Percentiles rank a stretch among this genome's conserved stretches.
phyloP scores from a whole-genome alignment of 2,888 invertebrate genomes.

The Ypsolopha sequella region DNA sequence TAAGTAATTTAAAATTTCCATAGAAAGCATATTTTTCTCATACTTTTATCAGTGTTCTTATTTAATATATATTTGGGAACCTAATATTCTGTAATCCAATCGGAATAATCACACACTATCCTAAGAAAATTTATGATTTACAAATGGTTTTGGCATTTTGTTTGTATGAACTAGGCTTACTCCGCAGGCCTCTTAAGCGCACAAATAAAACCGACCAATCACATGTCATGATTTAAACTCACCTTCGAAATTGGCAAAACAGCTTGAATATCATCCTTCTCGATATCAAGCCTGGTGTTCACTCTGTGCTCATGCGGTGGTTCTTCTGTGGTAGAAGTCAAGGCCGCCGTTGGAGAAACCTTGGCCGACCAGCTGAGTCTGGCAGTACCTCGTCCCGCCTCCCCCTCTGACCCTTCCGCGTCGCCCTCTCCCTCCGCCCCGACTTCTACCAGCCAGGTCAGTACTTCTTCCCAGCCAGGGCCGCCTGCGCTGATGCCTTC shows the following conservation, averaged over 20 bases:
- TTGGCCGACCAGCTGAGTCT: constrained; percentile 87
- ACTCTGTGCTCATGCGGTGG: constrained; percentile 73
- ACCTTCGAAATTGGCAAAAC: constrained; percentile 95
- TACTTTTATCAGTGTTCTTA: too few species aligned
- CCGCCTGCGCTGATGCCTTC: constrained; percentile 49
- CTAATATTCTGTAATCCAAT: too few species aligned
- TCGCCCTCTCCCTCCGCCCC: constrained; percentile 80
- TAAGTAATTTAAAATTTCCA: too few species aligned
- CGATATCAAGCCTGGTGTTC: constrained; percentile 87
- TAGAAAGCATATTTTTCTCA: too few species aligned
- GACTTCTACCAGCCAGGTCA: constrained; percentile 93
- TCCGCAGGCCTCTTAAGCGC: too few species aligned
- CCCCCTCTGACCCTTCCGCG: constrained; percentile 53
- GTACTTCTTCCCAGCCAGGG: constrained; percentile 81
- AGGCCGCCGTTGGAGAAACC: constrained; percentile 44
- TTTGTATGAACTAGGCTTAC: too few species aligned
- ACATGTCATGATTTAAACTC: constrained; percentile 13
- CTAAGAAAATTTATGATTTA: too few species aligned
- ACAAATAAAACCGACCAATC: too few species aligned
- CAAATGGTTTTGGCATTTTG: too few species aligned
- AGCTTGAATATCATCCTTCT: constrained; percentile 94
- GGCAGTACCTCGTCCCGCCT: constrained; percentile 82
- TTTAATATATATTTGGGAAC: too few species aligned
- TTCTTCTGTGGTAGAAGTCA: constrained; percentile 47
- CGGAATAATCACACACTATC: too few species aligned